A percentile compares a stretch with the other conserved stretches of the same genome.
phyloP scores from a whole-genome alignment of 1,140 invertebrate species.

The Trichonephila clavipes region DNA sequence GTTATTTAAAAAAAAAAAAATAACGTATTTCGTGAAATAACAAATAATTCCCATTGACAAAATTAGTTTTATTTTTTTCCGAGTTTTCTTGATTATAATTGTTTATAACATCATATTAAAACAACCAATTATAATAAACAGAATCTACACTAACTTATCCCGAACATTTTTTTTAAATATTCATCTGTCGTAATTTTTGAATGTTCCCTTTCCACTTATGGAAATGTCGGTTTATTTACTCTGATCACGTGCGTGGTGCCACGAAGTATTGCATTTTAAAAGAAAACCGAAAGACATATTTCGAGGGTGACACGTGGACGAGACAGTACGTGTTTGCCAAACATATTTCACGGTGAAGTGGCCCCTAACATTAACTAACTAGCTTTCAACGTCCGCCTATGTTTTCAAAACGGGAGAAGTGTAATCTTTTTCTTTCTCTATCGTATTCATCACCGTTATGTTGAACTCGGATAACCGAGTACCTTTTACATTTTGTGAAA shows the following conservation, averaged over 20 bases:
- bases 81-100: no score
- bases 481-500: neutral
- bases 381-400: neutral
- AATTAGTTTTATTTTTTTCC: no score
- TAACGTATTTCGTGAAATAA: no score
- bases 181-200: neutral
- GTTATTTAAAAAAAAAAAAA: no score
- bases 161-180: no score
- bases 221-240: neutral
- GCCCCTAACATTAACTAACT: neutral
- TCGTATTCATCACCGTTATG: neutral
- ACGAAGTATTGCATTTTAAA: constrained; percentile 2
- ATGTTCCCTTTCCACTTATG: neutral
- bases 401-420: neutral
- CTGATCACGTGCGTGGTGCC: neutral
- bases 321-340: constrained; percentile 12
- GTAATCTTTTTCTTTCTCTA: neutral
- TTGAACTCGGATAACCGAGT: no score
- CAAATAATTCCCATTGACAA: no score
- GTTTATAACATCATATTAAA: no score
- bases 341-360: constrained; percentile 17
- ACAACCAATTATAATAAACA: no score
- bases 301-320: constrained; percentile 26
- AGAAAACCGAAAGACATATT: constrained; percentile 14
- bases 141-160: no score